phyloP scores from a whole-genome alignment of 2,888 invertebrate species.

The Platycheirus albimanus region DNA sequence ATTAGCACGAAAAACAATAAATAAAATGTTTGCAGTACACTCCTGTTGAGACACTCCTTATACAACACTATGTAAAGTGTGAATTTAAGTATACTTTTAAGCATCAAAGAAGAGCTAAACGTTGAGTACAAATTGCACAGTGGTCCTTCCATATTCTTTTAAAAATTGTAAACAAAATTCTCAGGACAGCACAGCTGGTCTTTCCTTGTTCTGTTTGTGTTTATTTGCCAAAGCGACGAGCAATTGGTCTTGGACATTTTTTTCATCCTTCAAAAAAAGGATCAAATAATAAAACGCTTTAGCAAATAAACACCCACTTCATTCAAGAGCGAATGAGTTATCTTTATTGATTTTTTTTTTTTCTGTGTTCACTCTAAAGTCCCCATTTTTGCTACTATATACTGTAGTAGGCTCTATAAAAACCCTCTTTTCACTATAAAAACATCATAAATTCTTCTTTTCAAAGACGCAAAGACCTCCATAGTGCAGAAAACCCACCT shows the following conservation, averaged over 20 bases:
- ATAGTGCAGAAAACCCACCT: neutral
- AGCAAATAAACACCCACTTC: slow-evolving; percentile 53
- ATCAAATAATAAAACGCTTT: slow-evolving; percentile 44
- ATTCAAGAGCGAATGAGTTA: slow-evolving; percentile 46
- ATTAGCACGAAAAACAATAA: no score
- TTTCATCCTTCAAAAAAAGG: slow-evolving; percentile 18
- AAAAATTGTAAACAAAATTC: neutral
- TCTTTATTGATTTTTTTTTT: slow-evolving; percentile 54
- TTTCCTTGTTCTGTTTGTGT: neutral
- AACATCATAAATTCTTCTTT: slow-evolving; percentile 48
- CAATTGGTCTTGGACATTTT: neutral
- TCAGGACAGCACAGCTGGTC: neutral
- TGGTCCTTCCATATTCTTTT: no score
- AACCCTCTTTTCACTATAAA: slow-evolving; percentile 5
- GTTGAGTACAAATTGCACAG: no score
- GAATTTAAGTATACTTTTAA: no score
- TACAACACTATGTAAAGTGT: no score
- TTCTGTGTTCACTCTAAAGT: neutral
- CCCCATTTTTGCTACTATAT: neutral
- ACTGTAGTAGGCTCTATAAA: neutral
- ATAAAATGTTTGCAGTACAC: no score
- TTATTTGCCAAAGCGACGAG: neutral
- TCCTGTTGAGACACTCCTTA: no score
- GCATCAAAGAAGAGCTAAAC: no score
- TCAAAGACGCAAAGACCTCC: slow-evolving; percentile 28